These are phyloP conservation scores for Pimephales promelas DNA, from an alignment of 2,113 vertebrate genomes.

Conservation along the genomic window DNA sequence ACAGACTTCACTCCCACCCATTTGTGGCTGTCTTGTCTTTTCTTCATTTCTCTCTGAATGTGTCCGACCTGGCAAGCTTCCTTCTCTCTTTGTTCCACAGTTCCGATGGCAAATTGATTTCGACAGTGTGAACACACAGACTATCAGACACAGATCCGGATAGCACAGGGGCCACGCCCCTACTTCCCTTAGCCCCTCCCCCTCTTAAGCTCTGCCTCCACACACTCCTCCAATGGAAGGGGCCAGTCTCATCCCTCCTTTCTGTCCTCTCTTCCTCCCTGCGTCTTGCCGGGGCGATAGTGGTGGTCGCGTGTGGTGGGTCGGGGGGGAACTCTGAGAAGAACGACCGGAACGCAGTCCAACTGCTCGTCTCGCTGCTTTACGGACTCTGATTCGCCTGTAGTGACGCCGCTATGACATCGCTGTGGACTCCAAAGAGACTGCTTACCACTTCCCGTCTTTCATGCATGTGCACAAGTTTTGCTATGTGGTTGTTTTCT, in stretches of 20 bases:
- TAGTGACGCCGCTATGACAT: slow-evolving; percentile 65
- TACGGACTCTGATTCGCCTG: slow-evolving; percentile 76
- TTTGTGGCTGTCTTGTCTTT: slow-evolving; percentile 77
- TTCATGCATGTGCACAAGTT: slow-evolving; percentile 78
- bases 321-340: slow-evolving; percentile 77
- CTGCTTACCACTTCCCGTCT: slow-evolving; percentile 76
- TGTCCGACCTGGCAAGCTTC: slow-evolving; percentile 88
- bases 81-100: slow-evolving; percentile 95
- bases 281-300: slow-evolving; percentile 67
- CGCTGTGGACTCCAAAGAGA: slow-evolving; percentile 74
- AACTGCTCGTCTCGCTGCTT: slow-evolving; percentile 75
- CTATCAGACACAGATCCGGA: slow-evolving; percentile 82
- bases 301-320: slow-evolving; percentile 80
- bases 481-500: slow-evolving; percentile 68
- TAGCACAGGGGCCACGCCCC: slow-evolving; percentile 75
- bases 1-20: slow-evolving; percentile 55
- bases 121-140: slow-evolving; percentile 96
- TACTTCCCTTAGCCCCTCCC: slow-evolving; percentile 22
- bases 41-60: slow-evolving; percentile 80
- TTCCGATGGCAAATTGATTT: slow-evolving; percentile 98
- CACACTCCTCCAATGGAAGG: slow-evolving; percentile 55
- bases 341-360: slow-evolving; percentile 72
- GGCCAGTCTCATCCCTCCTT: slow-evolving; percentile 48
- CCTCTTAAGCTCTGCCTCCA: slow-evolving; percentile 46
- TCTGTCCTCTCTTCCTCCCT: slow-evolving; percentile 80